Percentiles rank a stretch among this genome's conserved stretches.
phyloP scores from a whole-genome alignment of 2,888 invertebrate species.

The Colostygia pectinataria region DNA sequence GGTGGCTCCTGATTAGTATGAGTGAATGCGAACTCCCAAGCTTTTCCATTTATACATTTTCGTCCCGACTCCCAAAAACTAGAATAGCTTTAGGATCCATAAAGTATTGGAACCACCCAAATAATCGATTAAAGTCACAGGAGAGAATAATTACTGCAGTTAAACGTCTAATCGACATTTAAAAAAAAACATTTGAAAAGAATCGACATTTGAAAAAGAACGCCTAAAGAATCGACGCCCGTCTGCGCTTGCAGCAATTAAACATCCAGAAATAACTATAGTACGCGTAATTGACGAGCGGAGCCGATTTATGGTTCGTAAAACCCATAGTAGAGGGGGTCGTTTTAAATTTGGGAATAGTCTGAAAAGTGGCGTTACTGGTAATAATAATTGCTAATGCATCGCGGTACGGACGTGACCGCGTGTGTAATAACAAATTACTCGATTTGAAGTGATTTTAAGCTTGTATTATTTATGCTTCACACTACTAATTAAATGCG shows the following conservation, averaged over 20 bases:
- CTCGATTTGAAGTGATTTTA: too few relatives aligned
- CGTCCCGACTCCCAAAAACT: neutral
- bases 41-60: too few relatives aligned
- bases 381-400: constrained; percentile 5
- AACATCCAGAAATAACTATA: constrained; percentile 67
- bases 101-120: constrained; percentile 23
- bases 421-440: too few relatives aligned
- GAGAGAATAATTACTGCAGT: constrained; percentile 35
- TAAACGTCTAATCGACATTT: constrained; percentile 38
- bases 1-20: too few relatives aligned
- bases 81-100: constrained; percentile 22
- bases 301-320: constrained; percentile 62
- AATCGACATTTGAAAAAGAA: constrained; percentile 41
- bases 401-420: neutral
- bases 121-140: constrained; percentile 32
- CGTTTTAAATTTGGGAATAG: constrained; percentile 26
- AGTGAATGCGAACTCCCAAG: too few relatives aligned
- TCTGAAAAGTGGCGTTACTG: neutral
- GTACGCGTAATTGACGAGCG: constrained; percentile 69
- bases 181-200: too few relatives aligned
- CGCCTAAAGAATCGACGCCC: constrained; percentile 41
- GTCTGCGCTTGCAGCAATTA: constrained; percentile 69
- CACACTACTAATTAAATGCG: too few relatives aligned
- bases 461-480: too few relatives aligned
- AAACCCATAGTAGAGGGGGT: constrained; percentile 32